Base-by-base conservation (phyloP, 2,113 vertebrate genomes). In the Triplophysa tibetana region DNA sequence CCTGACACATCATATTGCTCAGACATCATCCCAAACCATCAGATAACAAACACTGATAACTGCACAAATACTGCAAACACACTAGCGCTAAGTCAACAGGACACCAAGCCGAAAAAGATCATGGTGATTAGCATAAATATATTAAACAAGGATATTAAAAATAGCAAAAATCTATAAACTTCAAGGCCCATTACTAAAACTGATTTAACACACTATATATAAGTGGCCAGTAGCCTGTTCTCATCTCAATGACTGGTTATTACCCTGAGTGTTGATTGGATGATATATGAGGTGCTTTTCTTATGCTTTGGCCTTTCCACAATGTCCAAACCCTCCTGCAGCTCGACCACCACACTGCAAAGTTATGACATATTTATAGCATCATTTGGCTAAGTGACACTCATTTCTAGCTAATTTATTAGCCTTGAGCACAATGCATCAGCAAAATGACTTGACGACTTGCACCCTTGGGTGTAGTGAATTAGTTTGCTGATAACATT, bases 331-430 rank as follows among this genome's bases (percentile, higher is more conserved):
- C 58, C 68, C 23, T 76, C 24, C n/a, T 66, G 48, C 52, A 74
- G 75, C 54, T 77, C 19, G 8, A 26, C 73, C 50, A 26, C 64
- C 73, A 60, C 68, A 78, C 83, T 79, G 75, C 73, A 84, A 33
- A 81, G 21, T 67, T 76, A 76, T 85, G 80, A 79, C 76, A 83
- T 81, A 83, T 85, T 86, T 85, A 85, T 86, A 61, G 60, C 58
- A 80, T 75, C 45, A 76, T 85, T 86, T 82, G 63, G 78, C 73
- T 85, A 86, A 84, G 83, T 81, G 84, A 84, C 83, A 83, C 68
- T 78, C 79, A 81, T 84, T 88, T 88, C 80, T 80, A 75, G 48
- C 24, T 74, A 75, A 88, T 86, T 78, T 85, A 86, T 86, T 70
- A 79, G 64, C 72, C 52, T 77, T 83, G 70, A 82, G 74, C 64